Evolutionary conservation across 1,140 invertebrate genomes (phyloP).

Genomic region (Eurosta solidaginis): DNA sequence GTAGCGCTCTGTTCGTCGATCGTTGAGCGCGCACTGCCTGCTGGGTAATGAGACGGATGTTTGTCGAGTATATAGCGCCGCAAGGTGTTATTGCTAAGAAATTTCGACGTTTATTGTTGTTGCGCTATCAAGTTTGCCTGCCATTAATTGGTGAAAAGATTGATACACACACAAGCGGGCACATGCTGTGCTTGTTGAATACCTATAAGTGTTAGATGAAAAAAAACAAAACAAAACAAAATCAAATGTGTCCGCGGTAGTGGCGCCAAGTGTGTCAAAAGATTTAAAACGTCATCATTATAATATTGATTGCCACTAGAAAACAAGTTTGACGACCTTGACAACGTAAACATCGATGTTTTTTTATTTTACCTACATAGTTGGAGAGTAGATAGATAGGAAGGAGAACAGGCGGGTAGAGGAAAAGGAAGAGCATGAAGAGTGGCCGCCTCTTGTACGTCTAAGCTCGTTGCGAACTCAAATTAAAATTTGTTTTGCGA

Average conservation of each 20-base stretch:
- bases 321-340: slow-evolving; percentile 59
- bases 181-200: not conserved
- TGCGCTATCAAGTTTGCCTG: not conserved
- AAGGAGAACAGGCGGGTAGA: not conserved
- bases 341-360: slow-evolving; percentile 42
- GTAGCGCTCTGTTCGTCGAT: not conserved
- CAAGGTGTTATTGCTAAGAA: not conserved
- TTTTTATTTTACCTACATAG: not conserved
- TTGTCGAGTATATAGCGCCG: slow-evolving; percentile 6
- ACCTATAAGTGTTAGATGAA: not conserved
- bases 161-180: not conserved
- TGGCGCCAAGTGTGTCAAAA: slow-evolving; percentile 58
- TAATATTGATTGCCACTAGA: slow-evolving; percentile 43
- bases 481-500: too few relatives aligned
- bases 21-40: slow-evolving; percentile 8
- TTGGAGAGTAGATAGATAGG: not conserved
- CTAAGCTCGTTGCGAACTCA: too few relatives aligned
- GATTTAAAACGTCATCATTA: slow-evolving; percentile 47
- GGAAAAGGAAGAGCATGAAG: not conserved
- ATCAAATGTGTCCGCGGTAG: slow-evolving; percentile 40
- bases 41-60: slow-evolving; percentile 36
- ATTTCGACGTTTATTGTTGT: not conserved
- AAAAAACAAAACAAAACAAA: not conserved
- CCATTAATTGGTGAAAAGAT: not conserved
- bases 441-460: too few relatives aligned